A percentile compares a stretch with the other conserved stretches of the same genome.
Evolutionary conservation across 2,797 vertebrate genomes (phyloP).

Genomic region (Malurus leucopterus): DNA sequence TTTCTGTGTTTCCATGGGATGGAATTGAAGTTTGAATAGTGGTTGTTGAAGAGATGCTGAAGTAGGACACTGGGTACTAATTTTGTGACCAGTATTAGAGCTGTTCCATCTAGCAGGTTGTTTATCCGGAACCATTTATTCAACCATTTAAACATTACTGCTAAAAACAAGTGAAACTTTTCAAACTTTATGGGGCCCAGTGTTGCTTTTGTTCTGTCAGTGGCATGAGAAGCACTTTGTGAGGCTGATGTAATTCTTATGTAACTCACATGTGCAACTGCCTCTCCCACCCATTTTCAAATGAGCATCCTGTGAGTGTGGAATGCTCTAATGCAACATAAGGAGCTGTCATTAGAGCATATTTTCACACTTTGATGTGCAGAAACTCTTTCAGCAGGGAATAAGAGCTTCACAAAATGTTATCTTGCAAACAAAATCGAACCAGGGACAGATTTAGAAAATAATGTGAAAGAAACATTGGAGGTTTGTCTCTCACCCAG

Average conservation of each 20-base stretch:
- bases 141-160: neutral
- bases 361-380: neutral
- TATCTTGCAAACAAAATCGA: neutral
- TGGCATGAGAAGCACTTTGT: neutral
- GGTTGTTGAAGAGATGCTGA: neutral
- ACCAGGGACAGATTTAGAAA: neutral
- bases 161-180: neutral
- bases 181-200: fast-evolving
- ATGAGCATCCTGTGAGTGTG: neutral
- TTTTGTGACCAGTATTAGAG: neutral
- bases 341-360: neutral
- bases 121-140: neutral
- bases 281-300: neutral
- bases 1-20: neutral
- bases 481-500: neutral
- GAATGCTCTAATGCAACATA: neutral
- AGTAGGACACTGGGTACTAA: neutral
- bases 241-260: neutral
- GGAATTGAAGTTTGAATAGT: neutral
- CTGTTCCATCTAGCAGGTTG: neutral
- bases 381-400: neutral
- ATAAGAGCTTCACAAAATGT: neutral
- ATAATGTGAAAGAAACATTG: neutral
- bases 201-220: neutral
- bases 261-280: neutral